Evolutionary conservation across 2,888 invertebrate species (phyloP).

Genomic region (Pilophorus perplexus): DNA sequence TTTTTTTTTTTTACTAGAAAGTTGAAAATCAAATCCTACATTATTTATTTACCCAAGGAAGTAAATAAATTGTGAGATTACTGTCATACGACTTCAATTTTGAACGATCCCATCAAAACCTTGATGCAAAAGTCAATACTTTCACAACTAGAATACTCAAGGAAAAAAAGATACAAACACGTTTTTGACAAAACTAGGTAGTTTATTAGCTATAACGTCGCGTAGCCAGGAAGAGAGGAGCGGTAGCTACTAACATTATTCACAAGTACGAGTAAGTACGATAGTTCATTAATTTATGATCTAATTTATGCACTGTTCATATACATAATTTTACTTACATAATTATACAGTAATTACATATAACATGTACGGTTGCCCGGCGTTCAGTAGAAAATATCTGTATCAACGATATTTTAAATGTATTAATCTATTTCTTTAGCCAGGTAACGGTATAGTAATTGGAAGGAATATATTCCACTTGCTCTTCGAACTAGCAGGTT

Average conservation of each 20-base stretch:
- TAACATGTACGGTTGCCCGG: constrained; percentile 12
- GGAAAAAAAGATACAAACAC: too few species aligned
- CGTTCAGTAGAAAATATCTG: too few species aligned
- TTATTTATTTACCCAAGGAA: background rate
- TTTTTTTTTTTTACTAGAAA: background rate
- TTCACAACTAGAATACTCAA: too few species aligned
- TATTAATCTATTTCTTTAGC: too few species aligned
- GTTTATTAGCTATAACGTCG: constrained; percentile 34
- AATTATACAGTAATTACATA: constrained; percentile 18
- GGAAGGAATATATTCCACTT: constrained; percentile 29
- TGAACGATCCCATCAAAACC: background rate
- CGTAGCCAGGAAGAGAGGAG: constrained; percentile 33
- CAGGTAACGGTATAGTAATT: background rate
- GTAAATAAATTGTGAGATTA: background rate
- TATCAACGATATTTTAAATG: too few species aligned
- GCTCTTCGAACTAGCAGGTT: background rate
- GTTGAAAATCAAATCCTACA: background rate
- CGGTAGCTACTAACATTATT: constrained; percentile 19
- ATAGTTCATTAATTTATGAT: background rate
- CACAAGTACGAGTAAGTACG: too few species aligned
- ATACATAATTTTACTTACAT: constrained; percentile 2
- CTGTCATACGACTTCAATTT: background rate
- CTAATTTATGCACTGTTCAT: constrained; percentile 2
- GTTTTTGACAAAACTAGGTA: constrained; percentile 30
- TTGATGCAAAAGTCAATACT: too few species aligned